Base-by-base conservation (phyloP, 2,797 vertebrate genomes). In the Alectoris magna region DNA sequence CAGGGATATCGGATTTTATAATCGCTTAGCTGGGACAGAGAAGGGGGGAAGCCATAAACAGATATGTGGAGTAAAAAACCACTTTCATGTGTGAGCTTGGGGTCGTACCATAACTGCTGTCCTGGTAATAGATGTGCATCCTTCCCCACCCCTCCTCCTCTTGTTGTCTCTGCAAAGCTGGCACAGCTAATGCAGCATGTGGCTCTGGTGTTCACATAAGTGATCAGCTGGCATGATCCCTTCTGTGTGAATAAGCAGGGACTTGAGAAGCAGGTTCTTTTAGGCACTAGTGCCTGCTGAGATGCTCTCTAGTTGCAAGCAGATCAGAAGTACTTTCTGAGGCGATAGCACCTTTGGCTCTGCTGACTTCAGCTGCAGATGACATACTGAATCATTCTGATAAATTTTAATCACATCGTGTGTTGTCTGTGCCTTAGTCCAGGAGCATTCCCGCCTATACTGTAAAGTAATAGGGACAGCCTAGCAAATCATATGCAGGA, bases 401-500 rank as follows among this genome's bases (percentile, higher is more conserved):
- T 49, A 27, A 36, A 19, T 39, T 14, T 27, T 14, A 15, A 11
- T 3, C 6, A 3, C 13, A 58, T 9, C 7, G 3, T 3, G 22
- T n/a, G 13, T 2, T 68, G 2, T 21, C 7, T 4, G 23, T 9
- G 51, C 58, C 39, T 34, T 6, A 4, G 12, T 17, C 39, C 1
- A 3, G 43, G 22, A 64, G 41, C 7, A 13, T 41, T 46, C 2
- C 29, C 59, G 26, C 24, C 9, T 29, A 0, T 9, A 55, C 66
- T 12, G 24, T 1, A 43, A 18, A 13, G 24, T n/a, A 70, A 59
- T n/a, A 1, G 60, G 44, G 56, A 31, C n/a, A 24, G 56, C 27
- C 31, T 29, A 12, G 34, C 5, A 29, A 1, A 3, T 16, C 5
- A 0, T 13, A 18, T 6, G 29, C n/a, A 2, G 63, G 41, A 36